These are phyloP conservation scores for Eristalinus aeneus DNA, from an alignment of 2,888 invertebrate genomes.

Conservation along the genomic window DNA sequence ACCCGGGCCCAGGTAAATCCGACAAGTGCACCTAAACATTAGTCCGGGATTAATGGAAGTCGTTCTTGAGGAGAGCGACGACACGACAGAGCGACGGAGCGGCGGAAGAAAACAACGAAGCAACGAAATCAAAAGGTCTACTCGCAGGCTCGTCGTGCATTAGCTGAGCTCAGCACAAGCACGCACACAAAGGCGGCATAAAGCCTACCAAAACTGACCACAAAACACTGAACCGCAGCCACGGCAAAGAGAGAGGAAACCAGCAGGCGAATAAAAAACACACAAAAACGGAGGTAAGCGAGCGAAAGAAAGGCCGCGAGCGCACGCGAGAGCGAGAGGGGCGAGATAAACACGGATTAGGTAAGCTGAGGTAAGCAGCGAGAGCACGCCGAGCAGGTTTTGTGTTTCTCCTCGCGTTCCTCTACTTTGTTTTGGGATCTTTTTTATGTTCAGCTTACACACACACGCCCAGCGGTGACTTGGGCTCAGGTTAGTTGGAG, in stretches of 20 bases:
- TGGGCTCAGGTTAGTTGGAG: conserved; percentile 32
- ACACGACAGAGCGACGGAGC: not conserved
- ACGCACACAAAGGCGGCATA: not conserved
- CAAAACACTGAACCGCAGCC: conserved; percentile 5
- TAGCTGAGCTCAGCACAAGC: conserved; percentile 40
- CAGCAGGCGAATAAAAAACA: conserved; percentile 2
- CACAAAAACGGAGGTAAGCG: not conserved
- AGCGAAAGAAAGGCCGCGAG: not conserved
- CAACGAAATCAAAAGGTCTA: conserved; percentile 45
- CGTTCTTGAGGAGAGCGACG: conserved; percentile 36
- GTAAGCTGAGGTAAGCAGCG: conserved; percentile 60
- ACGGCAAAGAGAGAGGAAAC: not conserved
- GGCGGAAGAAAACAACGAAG: not conserved
- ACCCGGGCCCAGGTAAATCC: conserved; percentile 48
- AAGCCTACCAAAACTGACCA: conserved; percentile 4
- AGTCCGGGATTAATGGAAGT: conserved; percentile 56
- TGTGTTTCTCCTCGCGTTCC: conserved; percentile 12
- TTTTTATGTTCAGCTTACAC: conserved; percentile 22
- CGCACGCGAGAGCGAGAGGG: conserved; percentile 27
- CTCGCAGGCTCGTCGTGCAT: not conserved
- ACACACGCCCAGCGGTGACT: conserved; percentile 2
- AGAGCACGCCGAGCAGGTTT: conserved; percentile 58
- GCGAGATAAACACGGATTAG: conserved; percentile 63
- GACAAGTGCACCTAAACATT: conserved; percentile 49
- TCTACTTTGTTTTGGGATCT: conserved; percentile 50